Base-by-base conservation (phyloP, 2,113 vertebrate species). In the Apistogramma diplotaenia region DNA sequence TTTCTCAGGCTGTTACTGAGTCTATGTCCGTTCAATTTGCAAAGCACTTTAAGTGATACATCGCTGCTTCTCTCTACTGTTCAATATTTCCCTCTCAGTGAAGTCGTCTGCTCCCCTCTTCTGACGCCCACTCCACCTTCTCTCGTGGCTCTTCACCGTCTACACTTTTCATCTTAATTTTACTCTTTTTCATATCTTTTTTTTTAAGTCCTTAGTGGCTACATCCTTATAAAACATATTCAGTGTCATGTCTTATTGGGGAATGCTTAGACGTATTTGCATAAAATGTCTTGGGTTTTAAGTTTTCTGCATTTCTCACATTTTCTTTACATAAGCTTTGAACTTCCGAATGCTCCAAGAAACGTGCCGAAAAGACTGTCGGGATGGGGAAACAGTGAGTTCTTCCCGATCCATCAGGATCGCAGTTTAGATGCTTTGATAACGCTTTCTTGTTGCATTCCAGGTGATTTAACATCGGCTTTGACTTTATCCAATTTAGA, bases 11-110 rank as follows among this genome's bases (percentile, higher is more conserved):
- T 79, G 77, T 89, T 81, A 76, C 83, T 9, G 73, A 88, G 73
- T 76, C 89, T 25, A 33, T 89, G 83, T 90, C 86, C 59, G 54
- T 89, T 89, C 90, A 91, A 91, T 93, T 91, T 91, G 83, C 15
- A 46, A 53, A 55, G 65, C 76, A 87, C 89, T 92, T 83, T 85
- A 90, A 90, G 82, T 79, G 78, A 89, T 90, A 76, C 61, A 40
- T 83, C 87, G 49, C 84, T 9, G 67, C 80, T 72, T 86, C 81
- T 83, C 9, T 29, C 72, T 73, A 75, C 53, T 70, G 75, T 84
- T 91, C 70, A 78, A 87, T 85, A 86, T 81, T 84, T 92, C 57
- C 59, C 65, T 85, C 76, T 89, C 75, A 78, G 71, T 18, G 33
- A 80, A 74, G 81, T 75, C 51, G 59, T 79, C 87, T 79, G 56